These are phyloP conservation scores for Eleginops maclovinus DNA, from an alignment of 2,113 vertebrate species.

Conservation along the genomic window DNA sequence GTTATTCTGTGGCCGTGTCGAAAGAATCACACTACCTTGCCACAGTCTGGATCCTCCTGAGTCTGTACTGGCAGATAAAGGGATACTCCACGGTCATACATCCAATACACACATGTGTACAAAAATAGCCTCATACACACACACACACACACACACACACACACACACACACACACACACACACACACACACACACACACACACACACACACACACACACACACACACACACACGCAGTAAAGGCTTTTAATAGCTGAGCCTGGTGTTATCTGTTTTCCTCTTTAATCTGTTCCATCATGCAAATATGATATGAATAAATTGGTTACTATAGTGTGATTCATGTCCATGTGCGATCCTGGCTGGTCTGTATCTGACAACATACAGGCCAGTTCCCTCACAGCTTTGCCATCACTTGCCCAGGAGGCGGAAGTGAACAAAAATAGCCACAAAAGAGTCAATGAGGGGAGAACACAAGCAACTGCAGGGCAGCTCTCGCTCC, in stretches of 20 bases:
- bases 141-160: too few species aligned
- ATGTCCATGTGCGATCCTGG: neutral
- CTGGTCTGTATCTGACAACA: conserved; percentile 1
- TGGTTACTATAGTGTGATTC: neutral
- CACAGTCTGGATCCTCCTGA: conserved; percentile 33
- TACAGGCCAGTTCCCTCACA: conserved; percentile 31
- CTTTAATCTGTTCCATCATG: neutral
- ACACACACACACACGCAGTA: neutral
- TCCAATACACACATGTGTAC: conserved; percentile 4
- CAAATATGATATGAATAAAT: neutral
- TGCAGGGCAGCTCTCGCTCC: conserved; percentile 59
- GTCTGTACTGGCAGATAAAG: conserved; percentile 43
- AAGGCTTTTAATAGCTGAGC: neutral
- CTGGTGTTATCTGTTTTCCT: neutral
- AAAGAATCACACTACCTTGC: conserved; percentile 27
- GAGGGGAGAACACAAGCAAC: conserved; percentile 62
- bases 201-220: neutral
- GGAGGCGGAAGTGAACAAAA: conserved; percentile 62
- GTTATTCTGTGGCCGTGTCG: conserved; percentile 52
- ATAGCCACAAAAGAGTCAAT: conserved; percentile 74
- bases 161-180: too few species aligned
- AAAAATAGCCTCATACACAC: too few species aligned
- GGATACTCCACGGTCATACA: conserved; percentile 5
- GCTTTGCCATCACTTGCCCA: conserved; percentile 44
- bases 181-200: too few species aligned